A percentile compares a stretch with the other conserved stretches of the same genome.
These are phyloP conservation scores for Drosophila lacteicornis DNA, from an alignment of 1,140 invertebrate species.

Conservation along the genomic window DNA sequence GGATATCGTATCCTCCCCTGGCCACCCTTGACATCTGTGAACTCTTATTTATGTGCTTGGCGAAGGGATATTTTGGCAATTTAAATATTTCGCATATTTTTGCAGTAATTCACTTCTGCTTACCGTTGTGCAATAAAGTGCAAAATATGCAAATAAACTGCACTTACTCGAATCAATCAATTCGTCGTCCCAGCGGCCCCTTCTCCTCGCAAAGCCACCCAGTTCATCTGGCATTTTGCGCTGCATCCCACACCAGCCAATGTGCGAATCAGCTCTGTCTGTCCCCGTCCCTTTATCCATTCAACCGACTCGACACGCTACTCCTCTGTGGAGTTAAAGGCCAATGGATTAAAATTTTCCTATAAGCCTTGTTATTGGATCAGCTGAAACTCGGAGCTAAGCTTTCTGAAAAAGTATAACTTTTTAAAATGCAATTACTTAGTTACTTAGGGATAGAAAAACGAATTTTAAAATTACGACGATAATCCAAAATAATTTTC, in stretches of 20 bases:
- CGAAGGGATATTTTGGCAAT: slow-evolving; percentile 21
- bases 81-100: slow-evolving; percentile 59
- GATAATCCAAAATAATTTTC: no score
- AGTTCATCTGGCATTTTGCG: no score
- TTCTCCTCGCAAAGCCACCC: no score
- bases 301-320: no score
- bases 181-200: not conserved
- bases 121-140: slow-evolving; percentile 53
- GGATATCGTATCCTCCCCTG: not conserved
- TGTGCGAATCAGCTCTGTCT: not conserved
- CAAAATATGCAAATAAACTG: slow-evolving; percentile 47
- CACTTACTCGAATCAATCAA: slow-evolving; percentile 60
- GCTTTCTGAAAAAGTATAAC: not conserved
- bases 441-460: no score
- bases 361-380: not conserved
- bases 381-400: not conserved
- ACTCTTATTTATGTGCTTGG: slow-evolving; percentile 25
- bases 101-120: slow-evolving; percentile 42
- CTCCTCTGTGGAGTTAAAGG: not conserved
- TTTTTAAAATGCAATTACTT: no score
- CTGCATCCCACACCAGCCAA: no score
- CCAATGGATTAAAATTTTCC: not conserved
- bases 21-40: slow-evolving; percentile 8
- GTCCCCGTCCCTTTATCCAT: no score
- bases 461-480: no score